A percentile compares a stretch with the other conserved stretches of the same genome.
Conservation (phyloP, 2,797 vertebrate genomes). For the Lophotriccus pileatus region DNA sequence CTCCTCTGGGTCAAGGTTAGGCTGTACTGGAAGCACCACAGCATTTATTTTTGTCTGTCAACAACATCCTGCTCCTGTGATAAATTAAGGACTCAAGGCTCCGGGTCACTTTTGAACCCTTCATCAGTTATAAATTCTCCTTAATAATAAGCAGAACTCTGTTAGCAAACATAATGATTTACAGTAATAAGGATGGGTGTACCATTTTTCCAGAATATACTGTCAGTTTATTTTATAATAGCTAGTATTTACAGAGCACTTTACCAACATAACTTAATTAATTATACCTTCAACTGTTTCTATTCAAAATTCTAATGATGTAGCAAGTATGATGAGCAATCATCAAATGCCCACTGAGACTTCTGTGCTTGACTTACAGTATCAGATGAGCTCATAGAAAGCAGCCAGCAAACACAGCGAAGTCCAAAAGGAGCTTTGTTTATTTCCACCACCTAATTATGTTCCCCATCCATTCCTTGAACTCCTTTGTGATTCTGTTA, state of each 20-base stretch:
- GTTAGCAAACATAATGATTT: constrained; percentile 39
- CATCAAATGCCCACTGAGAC: neutral
- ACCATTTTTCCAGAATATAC: constrained; percentile 18
- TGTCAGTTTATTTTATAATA: constrained; percentile 34
- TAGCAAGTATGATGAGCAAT: neutral
- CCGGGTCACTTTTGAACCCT: constrained; percentile 21
- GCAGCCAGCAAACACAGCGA: neutral
- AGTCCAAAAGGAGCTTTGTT: neutral
- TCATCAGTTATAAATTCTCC: constrained; percentile 37
- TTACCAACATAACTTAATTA: constrained; percentile 38
- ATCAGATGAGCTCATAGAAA: neutral
- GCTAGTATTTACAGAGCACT: constrained; percentile 25
- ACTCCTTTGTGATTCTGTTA: neutral
- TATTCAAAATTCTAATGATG: constrained; percentile 29
- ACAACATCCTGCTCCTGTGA: neutral
- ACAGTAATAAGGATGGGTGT: neutral
- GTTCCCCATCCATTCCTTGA: neutral
- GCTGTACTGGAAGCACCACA: neutral
- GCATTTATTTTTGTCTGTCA: neutral
- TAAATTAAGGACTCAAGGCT: constrained; percentile 39
- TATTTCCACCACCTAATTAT: neutral
- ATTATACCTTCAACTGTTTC: constrained; percentile 29
- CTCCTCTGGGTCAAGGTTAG: constrained; percentile 32
- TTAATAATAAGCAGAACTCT: constrained; percentile 43
- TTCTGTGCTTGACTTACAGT: neutral